Conservation (phyloP, 1,140 invertebrate species). For the Stenopsyche tienmushanensis region DNA sequence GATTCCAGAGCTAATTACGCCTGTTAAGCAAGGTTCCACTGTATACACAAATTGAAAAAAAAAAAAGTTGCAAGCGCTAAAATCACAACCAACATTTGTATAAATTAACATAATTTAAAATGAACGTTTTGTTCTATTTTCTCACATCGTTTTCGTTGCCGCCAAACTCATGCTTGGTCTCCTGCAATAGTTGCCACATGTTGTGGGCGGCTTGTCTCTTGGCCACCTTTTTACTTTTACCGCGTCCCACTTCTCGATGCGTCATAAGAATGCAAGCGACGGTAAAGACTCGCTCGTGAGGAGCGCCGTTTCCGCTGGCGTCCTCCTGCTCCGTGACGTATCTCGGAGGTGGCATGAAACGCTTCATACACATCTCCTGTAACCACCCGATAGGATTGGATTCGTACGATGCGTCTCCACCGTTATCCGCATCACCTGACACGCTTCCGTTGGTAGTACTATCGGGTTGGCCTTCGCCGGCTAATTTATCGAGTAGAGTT, state of each 20-base stretch:
- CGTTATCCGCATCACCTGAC: conserved; percentile 49
- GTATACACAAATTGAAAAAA: no score
- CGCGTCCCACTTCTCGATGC: conserved; percentile 77
- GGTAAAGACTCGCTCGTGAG: conserved; percentile 90
- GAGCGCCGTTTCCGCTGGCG: conserved; percentile 65
- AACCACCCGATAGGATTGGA: conserved; percentile 93
- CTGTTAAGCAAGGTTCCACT: no score
- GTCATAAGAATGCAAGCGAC: conserved; percentile 87
- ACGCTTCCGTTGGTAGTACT: conserved; percentile 51
- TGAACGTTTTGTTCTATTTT: no score
- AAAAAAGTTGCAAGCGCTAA: no score
- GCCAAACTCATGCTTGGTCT: conserved; percentile 63
- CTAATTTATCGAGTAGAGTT: conserved; percentile 74
- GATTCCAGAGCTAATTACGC: no score
- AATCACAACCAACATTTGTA: no score
- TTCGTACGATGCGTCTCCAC: conserved; percentile 57
- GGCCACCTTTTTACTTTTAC: conserved; percentile 94
- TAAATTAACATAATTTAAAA: no score
- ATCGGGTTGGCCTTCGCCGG: conserved; percentile 54
- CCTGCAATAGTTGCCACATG: conserved; percentile 84
- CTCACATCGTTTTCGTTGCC: neutral
- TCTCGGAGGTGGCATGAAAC: conserved; percentile 89
- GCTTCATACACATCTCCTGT: conserved; percentile 95
- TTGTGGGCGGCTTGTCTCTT: conserved; percentile 91
- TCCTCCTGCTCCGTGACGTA: conserved; percentile 88